Evolutionary conservation across 2,797 vertebrate genomes (phyloP).

Genomic region (Rhinatrema bivittatum): DNA sequence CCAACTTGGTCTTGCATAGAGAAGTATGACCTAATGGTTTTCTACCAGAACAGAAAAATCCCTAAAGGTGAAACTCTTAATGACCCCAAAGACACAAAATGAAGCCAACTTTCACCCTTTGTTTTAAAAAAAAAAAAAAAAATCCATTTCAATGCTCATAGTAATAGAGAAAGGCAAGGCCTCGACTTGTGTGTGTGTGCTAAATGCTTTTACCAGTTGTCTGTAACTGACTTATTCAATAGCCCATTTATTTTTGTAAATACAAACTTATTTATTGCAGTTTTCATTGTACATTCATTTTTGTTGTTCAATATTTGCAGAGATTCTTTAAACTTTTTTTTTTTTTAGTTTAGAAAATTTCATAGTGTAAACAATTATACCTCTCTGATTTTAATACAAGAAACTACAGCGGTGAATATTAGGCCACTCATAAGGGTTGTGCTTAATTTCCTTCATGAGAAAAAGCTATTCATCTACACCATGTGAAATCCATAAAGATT

Average conservation of each 20-base stretch:
- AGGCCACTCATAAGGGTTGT: conserved; percentile 30
- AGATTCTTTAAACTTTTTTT: conserved; percentile 41
- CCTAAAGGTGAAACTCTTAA: no score
- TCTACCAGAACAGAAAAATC: no score
- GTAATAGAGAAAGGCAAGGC: no score
- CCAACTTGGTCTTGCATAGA: no score
- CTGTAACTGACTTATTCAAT: conserved; percentile 49
- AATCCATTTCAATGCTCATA: no score
- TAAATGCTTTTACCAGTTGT: conserved; percentile 45
- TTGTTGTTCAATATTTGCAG: conserved; percentile 49
- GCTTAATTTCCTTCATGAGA: conserved; percentile 50
- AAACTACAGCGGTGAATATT: conserved; percentile 34
- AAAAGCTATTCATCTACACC: conserved; percentile 39
- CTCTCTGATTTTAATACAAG: conserved; percentile 56
- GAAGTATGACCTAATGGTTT: no score
- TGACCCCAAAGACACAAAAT: no score
- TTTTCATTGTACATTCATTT: conserved; percentile 52
- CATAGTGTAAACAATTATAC: conserved; percentile 64
- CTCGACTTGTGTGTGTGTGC: no score
- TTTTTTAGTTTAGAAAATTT: conserved; percentile 68
- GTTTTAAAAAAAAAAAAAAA: no score
- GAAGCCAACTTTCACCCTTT: no score
- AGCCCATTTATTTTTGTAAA: conserved; percentile 62
- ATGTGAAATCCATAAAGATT: conserved; percentile 17
- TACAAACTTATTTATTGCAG: conserved; percentile 65